phyloP scores from a whole-genome alignment of 2,888 invertebrate genomes.

The Heliconius ethilla region DNA sequence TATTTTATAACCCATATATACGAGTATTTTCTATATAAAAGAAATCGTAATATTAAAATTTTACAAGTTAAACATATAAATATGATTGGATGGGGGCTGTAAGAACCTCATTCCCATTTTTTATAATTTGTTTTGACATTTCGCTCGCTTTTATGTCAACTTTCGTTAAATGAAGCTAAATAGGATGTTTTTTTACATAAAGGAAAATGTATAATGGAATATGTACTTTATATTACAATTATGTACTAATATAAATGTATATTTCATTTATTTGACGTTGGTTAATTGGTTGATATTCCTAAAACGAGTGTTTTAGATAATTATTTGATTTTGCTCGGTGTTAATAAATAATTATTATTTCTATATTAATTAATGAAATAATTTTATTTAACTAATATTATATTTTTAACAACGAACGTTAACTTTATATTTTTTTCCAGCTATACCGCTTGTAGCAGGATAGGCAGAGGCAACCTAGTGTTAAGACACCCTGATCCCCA shows the following conservation, averaged over 20 bases:
- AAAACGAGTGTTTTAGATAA: no score
- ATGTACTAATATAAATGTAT: background rate
- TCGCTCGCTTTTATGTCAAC: conserved; percentile 18
- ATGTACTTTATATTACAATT: background rate
- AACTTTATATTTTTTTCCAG: background rate
- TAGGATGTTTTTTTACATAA: conserved; percentile 9
- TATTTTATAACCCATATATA: background rate
- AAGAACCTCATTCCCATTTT: conserved; percentile 25
- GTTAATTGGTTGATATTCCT: no score
- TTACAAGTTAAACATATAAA: conserved; percentile 20
- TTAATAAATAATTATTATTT: background rate
- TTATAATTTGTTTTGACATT: conserved; percentile 27
- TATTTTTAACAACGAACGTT: background rate
- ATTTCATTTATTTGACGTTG: background rate
- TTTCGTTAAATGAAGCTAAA: conserved; percentile 22
- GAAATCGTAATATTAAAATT: conserved; percentile 16
- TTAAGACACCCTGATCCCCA: background rate
- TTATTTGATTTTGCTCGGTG: background rate
- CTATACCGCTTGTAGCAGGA: no score
- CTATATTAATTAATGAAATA: background rate
- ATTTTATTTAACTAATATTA: background rate
- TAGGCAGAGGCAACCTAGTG: no score
- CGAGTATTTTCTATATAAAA: background rate
- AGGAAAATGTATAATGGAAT: conserved; percentile 10
- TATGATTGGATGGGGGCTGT: conserved; percentile 21